Percentiles rank a stretch among this genome's conserved stretches.
phyloP scores from a whole-genome alignment of 2,797 vertebrate species.

The Rhabdophis nuchalis region DNA sequence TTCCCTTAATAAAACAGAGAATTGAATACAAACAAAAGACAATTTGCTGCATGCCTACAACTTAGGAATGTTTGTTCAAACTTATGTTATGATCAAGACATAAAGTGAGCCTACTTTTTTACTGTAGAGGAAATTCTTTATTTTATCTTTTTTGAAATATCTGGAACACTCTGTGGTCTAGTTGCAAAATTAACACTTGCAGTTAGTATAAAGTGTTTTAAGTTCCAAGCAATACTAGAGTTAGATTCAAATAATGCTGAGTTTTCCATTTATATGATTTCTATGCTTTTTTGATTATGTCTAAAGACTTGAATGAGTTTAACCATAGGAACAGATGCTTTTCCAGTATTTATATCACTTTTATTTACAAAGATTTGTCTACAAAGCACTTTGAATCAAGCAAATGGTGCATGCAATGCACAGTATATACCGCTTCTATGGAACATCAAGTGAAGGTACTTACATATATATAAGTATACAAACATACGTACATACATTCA shows the following conservation, averaged over 20 bases:
- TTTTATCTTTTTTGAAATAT: background rate
- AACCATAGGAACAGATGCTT: background rate
- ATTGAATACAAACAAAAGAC: background rate
- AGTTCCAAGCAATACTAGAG: background rate
- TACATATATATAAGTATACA: background rate
- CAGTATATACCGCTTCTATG: background rate
- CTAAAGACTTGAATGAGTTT: background rate
- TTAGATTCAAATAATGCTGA: background rate
- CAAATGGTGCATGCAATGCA: background rate
- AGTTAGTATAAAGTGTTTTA: background rate
- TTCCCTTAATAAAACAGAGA: background rate
- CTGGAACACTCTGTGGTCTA: constrained; percentile 8
- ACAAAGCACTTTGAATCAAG: background rate
- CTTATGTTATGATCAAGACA: background rate
- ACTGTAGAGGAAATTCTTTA: background rate
- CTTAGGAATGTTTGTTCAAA: background rate
- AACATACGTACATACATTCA: background rate
- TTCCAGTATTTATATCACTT: background rate
- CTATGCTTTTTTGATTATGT: background rate
- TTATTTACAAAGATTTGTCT: background rate
- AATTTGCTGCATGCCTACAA: background rate
- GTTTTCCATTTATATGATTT: background rate
- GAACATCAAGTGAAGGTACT: background rate
- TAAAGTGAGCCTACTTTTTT: background rate
- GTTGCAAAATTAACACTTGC: background rate